Base-by-base conservation (phyloP, 2,797 vertebrate species). In the Sylvia borin region DNA sequence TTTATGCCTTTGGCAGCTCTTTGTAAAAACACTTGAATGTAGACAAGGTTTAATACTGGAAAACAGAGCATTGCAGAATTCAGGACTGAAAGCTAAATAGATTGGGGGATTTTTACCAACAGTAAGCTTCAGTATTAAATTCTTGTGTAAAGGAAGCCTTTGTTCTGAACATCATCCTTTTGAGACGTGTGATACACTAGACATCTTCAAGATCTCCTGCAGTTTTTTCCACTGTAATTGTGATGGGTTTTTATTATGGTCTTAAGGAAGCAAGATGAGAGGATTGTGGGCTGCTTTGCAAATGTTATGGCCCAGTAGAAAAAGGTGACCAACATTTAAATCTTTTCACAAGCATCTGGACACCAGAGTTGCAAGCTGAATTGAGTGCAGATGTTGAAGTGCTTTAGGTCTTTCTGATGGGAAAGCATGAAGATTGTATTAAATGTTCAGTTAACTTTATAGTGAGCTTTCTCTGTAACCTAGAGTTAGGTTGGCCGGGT, bases 271-370 rank as follows among this genome's bases (percentile, higher is more conserved):
- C 43, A 53, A 38, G 45, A 71, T 76, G 45, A 54, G 26, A 82
- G 43, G 29, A 55, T 72, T 85, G n/a, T 22, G 7, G 47, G 19
- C 27, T 78, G 90, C 40, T 78, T 81, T 77, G 58, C 73, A 86
- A 73, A 65, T 92, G 36, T 68, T 90, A 48, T 0, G 3, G 32
- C 62, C 38, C 27, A 36, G 42, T 65, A 21, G 60, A 47, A 85
- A 70, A 85, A 58, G 18, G 19, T 43, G 24, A 70, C 70, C 62
- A 70, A 70, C 36, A 10, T 81, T 88, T 88, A 86, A 94, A 90
- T 66, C 47, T 92, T 88, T 75, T 32, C 36, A 11, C n/a, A 27
- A 64, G 62, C 83, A 78, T 95, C 85, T 94, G 88, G 90, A 51
- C 66, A 42, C 76, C 90, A 93, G 88, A 83, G 73, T 54, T 95